These are phyloP conservation scores for Polyommatus iphigenia DNA, from an alignment of 2,888 invertebrate species.

Conservation along the genomic window DNA sequence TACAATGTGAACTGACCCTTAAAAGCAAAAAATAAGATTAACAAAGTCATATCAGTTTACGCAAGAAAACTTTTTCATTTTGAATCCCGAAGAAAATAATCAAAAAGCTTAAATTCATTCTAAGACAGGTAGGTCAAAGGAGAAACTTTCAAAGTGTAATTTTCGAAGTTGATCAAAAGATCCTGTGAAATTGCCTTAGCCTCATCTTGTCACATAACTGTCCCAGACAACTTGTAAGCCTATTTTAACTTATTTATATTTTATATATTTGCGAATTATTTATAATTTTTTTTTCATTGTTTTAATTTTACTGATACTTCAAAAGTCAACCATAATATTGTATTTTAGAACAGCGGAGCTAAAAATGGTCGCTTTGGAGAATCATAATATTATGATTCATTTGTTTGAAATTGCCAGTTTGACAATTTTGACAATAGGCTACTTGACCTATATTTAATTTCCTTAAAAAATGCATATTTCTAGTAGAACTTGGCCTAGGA, in stretches of 20 bases:
- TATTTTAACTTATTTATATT: neutral
- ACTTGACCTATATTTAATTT: no score
- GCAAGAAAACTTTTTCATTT: constrained; percentile 15
- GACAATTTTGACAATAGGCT: no score
- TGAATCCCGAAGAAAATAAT: constrained; percentile 2
- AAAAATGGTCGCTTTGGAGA: no score
- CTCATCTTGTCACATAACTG: neutral
- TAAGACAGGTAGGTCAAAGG: constrained; percentile 15
- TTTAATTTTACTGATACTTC: no score
- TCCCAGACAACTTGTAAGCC: neutral
- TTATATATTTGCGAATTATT: no score
- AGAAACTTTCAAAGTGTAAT: constrained; percentile 20
- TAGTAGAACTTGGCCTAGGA: no score
- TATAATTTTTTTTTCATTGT: no score
- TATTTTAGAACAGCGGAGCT: no score
- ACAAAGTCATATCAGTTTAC: neutral
- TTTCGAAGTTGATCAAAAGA: constrained; percentile 26
- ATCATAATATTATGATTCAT: no score
- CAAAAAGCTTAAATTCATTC: neutral
- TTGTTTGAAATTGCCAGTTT: no score
- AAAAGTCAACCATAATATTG: no score
- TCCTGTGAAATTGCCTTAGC: constrained; percentile 15
- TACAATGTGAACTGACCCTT: neutral
- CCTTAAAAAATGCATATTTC: no score
- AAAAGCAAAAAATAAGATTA: neutral